Percentiles rank a stretch among this genome's conserved stretches.
Conservation (phyloP, 2,888 invertebrate genomes). For the Seira musarum region DNA sequence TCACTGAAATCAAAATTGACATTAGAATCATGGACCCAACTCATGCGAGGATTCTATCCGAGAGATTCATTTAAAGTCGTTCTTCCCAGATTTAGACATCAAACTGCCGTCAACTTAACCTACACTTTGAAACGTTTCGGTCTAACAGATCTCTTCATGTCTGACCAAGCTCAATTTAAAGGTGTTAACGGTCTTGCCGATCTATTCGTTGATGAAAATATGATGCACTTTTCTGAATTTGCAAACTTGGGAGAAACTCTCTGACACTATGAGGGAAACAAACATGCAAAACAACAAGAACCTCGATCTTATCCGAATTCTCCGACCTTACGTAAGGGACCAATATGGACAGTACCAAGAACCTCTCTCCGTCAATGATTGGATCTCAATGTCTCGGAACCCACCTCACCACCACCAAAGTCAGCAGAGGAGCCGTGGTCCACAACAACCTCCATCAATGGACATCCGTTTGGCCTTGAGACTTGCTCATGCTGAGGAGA, state of each 20-base stretch:
- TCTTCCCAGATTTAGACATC: constrained; percentile 84
- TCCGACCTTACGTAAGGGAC: constrained; percentile 62
- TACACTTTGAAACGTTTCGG: constrained; percentile 86
- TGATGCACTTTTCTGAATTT: constrained; percentile 69
- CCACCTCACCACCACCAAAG: constrained; percentile 42
- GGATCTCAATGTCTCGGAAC: constrained; percentile 67
- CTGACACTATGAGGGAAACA: constrained; percentile 64
- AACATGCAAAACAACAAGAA: constrained; percentile 66
- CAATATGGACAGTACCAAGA: constrained; percentile 68
- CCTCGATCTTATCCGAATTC: constrained; percentile 66
- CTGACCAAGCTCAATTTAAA: constrained; percentile 84
- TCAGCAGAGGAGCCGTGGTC: constrained; percentile 40
- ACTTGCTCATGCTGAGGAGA: constrained; percentile 49
- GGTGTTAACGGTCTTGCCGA: constrained; percentile 89
- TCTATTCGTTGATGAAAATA: constrained; percentile 76
- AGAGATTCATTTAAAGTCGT: constrained; percentile 68
- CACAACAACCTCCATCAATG: constrained; percentile 36
- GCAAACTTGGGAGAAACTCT: constrained; percentile 69
- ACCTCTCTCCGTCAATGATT: constrained; percentile 68
- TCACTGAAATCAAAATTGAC: constrained; percentile 68
- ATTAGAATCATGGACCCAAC: constrained; percentile 66
- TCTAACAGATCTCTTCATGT: constrained; percentile 83
- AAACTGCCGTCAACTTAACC: constrained; percentile 87
- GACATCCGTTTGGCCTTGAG: constrained; percentile 48
- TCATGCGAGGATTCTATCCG: constrained; percentile 64